Evolutionary conservation across 1,140 invertebrate genomes (phyloP), one percentile per base, ranked within the genome.

Genomic region (Drosophila insularis): DNA sequence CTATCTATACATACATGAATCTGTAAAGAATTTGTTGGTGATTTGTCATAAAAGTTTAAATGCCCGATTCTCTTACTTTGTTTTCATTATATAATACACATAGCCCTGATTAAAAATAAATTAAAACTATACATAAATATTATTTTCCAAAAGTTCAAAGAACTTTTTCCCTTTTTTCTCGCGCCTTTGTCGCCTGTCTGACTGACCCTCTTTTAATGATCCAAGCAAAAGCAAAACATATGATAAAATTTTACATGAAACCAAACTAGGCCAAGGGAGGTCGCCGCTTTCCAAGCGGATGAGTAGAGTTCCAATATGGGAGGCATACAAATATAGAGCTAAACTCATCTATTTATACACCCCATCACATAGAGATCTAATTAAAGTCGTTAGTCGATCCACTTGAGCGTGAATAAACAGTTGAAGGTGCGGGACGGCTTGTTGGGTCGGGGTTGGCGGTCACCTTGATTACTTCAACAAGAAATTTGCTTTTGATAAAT

Each of bases 351-450:
- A 86, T 86, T 86, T 74, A 71, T 85, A 85, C 60, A 32, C 2
- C 58, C 55, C 55, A 58, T 35, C 14, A 19, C 4, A 58, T 58
- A 31, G 31, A 19, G 27, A 68, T 76, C 82, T 87, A 82, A 87
- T 86, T 87, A 76, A 78, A 81, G 78, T 82, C 81, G 74, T 81
- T 64, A 64, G 66, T 43, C 7, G 60, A 50, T 39, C 27, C 71
- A 76, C 64, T 68, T 68, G 60, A 70, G 63, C 63, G 69, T 81
- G 68, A 80, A 50, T 19, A 50, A 73, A 77, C 54, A 69, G 66
- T 62, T 62, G 31, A 17, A 17, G 43, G 43, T 10, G 43, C 55
- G 8, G 19, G 56, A 13, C 35, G 35, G 10, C 2, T 37, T 37
- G n/a, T n/a, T n/a, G n/a, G n/a, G n/a, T n/a, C n/a, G n/a, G 13